Base-by-base conservation (phyloP, 2,113 vertebrate species). In the Pollachius pollachius region DNA sequence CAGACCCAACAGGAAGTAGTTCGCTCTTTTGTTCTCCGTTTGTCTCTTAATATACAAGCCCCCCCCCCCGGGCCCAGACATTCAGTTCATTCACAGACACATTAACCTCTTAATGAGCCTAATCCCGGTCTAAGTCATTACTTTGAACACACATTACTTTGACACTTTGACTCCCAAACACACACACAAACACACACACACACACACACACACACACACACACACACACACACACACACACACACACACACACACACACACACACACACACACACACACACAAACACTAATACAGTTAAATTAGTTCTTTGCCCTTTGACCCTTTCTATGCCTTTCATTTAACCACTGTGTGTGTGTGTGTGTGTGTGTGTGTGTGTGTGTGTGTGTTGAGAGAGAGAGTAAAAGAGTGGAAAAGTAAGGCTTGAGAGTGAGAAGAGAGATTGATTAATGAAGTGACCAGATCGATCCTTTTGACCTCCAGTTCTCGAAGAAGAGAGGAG, bases 91-190 rank as follows among this genome's bases (percentile, higher is more conserved):
- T 80, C 77, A 84, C 68, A 90, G 84, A 90, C 85, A 89, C 84
- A 90, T 89, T 91, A 89, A 90, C 86, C 85, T 87, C 82, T 84
- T 85, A 90, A 88, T 83, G 74, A 85, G 67, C 80, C 83, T 78
- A 79, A 84, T 78, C 68, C 68, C 63, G 73, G 75, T 73, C 73
- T 74, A 81, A 81, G 85, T 85, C 77, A 75, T 78, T 66, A 6
- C 75, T 79, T 81, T 81, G 85, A 74, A 79, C 82, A 87, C 86
- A 84, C 81, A 86, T 23, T 23, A 23, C 23, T 23, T 23, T 23
- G 76, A 82, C 76, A 56, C 75, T 76, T 76, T 84, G 81, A 85
- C 80, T 82, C 81, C 71, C 78, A 71, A 71, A 79, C 80, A 82
- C 68, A 6, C 21, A 71, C 82, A 68, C 70, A 7, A 69, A 70